A percentile compares a stretch with the other conserved stretches of the same genome.
phyloP scores from a whole-genome alignment of 2,888 invertebrate genomes.

The Steromphala cineraria region DNA sequence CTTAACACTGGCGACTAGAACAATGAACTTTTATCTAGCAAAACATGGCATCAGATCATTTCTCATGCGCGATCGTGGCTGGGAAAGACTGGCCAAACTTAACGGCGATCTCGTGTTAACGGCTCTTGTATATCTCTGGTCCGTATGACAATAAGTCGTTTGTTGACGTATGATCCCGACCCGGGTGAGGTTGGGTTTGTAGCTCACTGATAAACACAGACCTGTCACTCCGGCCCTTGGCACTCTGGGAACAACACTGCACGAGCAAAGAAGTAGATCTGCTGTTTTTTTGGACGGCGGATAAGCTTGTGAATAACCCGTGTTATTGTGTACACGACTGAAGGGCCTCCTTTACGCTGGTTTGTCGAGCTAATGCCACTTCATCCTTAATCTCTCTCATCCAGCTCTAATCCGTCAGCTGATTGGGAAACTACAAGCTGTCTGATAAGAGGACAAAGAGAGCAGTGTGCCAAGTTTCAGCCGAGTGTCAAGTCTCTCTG shows the following conservation, averaged over 20 bases:
- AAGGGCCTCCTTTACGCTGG: background rate
- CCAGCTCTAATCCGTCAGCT: background rate
- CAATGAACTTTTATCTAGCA: background rate
- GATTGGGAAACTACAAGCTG: background rate
- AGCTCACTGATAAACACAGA: background rate
- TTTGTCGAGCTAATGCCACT: constrained; percentile 8
- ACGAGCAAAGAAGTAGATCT: too few relatives aligned
- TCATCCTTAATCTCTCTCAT: background rate
- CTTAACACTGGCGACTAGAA: background rate
- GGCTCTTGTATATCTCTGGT: background rate
- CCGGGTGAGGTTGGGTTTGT: background rate
- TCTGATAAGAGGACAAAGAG: constrained; percentile 1
- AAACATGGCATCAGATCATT: background rate
- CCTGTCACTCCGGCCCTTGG: too few relatives aligned
- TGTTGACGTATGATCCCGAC: background rate
- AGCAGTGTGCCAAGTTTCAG: background rate
- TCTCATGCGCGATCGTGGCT: background rate
- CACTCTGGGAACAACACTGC: too few relatives aligned
- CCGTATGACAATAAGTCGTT: background rate
- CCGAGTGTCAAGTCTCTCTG: too few relatives aligned
- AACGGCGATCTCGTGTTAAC: background rate
- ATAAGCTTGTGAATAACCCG: background rate
- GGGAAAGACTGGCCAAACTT: background rate
- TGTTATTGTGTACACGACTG: background rate
- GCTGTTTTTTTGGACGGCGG: background rate